Base-by-base conservation (phyloP, 2,113 vertebrate species). In the Ellobius talpinus region DNA sequence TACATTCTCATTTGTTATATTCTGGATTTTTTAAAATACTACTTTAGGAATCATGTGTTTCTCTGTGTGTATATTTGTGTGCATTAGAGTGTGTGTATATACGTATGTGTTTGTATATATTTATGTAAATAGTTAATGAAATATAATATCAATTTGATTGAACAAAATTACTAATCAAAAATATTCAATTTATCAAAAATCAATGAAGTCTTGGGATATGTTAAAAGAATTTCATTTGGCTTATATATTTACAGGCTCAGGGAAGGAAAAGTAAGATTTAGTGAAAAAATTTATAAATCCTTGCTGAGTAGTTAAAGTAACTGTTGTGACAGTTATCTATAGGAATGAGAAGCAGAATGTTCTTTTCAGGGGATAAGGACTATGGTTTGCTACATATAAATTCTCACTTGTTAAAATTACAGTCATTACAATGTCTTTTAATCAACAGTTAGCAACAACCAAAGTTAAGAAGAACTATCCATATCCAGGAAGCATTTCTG, bases 401-500 rank as follows among this genome's bases (percentile, higher is more conserved):
- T 85, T 79, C 5, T 33, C 47, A 91, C 29, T 68, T 91, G 85
- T 63, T 50, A 68, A 88, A 96, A 89, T 17, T 86, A 70, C 29
- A 68, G 73, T 52, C 76, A 86, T 81, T 91, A 74, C 23, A 13
- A 79, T 74, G 42, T 10, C 61, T 85, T 93, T 88, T 91, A 77
- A 90, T 91, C 76, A 93, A 88, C 39, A 52, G 72, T 89, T 58
- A 85, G 24, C 7, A 86, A 61, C 65, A 89, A 74, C 39, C 58
- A 91, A 82, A 87, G 26, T 65, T 55, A 65, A 65, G 10, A 93
- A 73, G 29, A 93, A 91, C 26, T 91, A 91, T 86, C 36, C 26
- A 26, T 61, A 26, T 21, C 7, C 17, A 47, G 26, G 31, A 76
- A 89, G 26, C 10, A 89, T 16, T 21, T 58, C 21, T 65, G 68